phyloP scores from a whole-genome alignment of 2,888 invertebrate species.

The Agrypnus murinus region DNA sequence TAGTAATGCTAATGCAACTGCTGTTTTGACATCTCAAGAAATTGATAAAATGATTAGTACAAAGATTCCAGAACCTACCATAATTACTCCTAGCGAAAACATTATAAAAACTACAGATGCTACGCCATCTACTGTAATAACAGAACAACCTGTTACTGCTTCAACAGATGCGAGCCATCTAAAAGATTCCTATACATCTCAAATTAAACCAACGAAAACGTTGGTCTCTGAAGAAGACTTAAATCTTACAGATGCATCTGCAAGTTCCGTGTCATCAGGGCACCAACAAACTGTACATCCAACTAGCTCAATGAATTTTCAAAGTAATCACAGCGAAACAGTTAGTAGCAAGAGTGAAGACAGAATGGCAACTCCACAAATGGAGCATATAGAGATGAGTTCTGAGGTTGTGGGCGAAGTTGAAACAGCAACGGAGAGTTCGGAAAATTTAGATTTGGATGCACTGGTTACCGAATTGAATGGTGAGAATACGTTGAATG shows the following conservation, averaged over 20 bases:
- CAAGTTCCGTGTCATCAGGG: constrained; percentile 47
- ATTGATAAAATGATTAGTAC: constrained; percentile 35
- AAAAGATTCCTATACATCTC: constrained; percentile 54
- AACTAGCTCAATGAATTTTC: constrained; percentile 37
- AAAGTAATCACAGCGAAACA: constrained; percentile 28
- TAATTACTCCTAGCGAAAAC: neutral
- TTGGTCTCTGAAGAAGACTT: constrained; percentile 60
- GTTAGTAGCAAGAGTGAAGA: constrained; percentile 6
- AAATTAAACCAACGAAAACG: constrained; percentile 71
- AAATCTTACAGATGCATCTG: constrained; percentile 53
- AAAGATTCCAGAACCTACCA: constrained; percentile 14
- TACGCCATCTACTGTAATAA: neutral
- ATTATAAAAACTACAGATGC: neutral
- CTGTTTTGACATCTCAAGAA: constrained; percentile 38
- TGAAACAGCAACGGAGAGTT: constrained; percentile 56
- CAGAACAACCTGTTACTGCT: neutral
- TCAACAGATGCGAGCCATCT: constrained; percentile 17
- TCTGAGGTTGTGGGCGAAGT: constrained; percentile 32
- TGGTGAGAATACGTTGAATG: constrained; percentile 72
- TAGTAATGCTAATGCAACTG: constrained; percentile 65
- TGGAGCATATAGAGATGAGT: constrained; percentile 35
- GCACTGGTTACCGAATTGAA: constrained; percentile 75
- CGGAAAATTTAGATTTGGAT: constrained; percentile 69
- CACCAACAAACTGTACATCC: constrained; percentile 52
- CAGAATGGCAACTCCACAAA: constrained; percentile 17